Evolutionary conservation across 1,140 invertebrate genomes (phyloP), one percentile per base, ranked within the genome.

Genomic region (Odontomachus brunneus): DNA sequence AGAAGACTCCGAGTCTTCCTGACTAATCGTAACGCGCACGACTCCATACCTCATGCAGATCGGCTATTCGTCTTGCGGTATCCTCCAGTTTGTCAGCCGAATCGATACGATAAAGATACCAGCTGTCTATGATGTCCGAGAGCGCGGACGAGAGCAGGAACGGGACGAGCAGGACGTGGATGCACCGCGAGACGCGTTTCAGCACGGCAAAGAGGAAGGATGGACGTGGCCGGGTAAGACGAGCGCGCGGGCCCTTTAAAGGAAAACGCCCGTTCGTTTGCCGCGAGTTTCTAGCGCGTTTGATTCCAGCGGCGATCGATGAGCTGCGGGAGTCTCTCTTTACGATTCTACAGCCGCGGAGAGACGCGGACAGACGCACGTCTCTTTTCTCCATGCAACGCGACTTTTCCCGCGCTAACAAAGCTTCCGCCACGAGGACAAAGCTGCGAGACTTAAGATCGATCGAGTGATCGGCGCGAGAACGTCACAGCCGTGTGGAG

Each of bases 91-190:
- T 93, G 93, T 93, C 93, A 93, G 93, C 87, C 92, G 87, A 93
- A 93, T 92, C 90, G 92, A 93, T 93, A 90, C 91, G 90, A 92
- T 93, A 93, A 91, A 93, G 92, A 93, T 93, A 92, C 88, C 89
- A 92, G 89, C 83, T 85, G 83, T 89, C 89, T 90, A 92, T 93
- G 91, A 93, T 88, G 89, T 83, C 81, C 83, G 78, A 74, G 55
- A 22, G 53, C 53, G 14, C 38, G 26, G 12, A 74, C 26, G n/a
- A 59, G 84, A 14, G 17, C 24, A 29, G 22, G 60, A 19, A 49
- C 53, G 33, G 17, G n/a, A n/a, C n/a, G n/a, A n/a, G n/a, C n/a
- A n/a, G 17, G 38, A 72, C 38, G 26, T 53, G 82, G 24, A 33
- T 19, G 24, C n/a, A n/a, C n/a, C 33, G 29, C 19, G 19, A 86